These are phyloP conservation scores for Colletes collaris DNA, from an alignment of 2,888 invertebrate species.

Conservation along the genomic window DNA sequence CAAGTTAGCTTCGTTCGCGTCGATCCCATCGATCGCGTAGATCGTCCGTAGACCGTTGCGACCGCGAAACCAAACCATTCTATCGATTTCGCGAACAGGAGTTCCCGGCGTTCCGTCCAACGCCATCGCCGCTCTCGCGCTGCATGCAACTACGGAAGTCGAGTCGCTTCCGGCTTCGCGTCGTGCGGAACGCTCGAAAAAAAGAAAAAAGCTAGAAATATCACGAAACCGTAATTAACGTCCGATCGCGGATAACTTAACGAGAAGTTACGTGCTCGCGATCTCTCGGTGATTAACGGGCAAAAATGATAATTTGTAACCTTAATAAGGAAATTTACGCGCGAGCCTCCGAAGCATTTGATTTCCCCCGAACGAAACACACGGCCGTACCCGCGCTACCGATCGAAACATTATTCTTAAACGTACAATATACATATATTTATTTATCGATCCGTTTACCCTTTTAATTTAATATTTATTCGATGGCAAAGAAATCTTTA, in stretches of 20 bases:
- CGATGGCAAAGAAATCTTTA: not conserved
- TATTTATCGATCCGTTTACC: constrained; percentile 14
- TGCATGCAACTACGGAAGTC: constrained; percentile 51
- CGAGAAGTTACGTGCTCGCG: constrained; percentile 58
- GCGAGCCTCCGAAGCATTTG: constrained; percentile 6
- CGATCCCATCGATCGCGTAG: constrained; percentile 4
- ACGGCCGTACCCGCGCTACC: not conserved
- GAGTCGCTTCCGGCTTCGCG: constrained; percentile 61
- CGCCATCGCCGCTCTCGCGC: constrained; percentile 45
- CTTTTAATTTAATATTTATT: constrained; percentile 12
- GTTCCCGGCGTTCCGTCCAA: constrained; percentile 55
- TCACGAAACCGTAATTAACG: constrained; percentile 65
- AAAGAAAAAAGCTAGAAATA: constrained; percentile 28
- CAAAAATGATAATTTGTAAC: constrained; percentile 48
- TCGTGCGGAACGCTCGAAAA: constrained; percentile 63
- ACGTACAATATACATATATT: not conserved
- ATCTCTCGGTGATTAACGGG: constrained; percentile 52
- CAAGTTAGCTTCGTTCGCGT: constrained; percentile 9
- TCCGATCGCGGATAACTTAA: constrained; percentile 58
- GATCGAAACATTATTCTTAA: constrained; percentile 1
- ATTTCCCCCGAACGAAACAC: constrained; percentile 6
- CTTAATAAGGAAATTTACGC: constrained; percentile 48
- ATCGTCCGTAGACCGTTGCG: not conserved
- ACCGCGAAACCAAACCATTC: not conserved
- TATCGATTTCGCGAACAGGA: not conserved